These are phyloP conservation scores for Pluvianellus socialis DNA, from an alignment of 2,113 vertebrate genomes.

Conservation along the genomic window DNA sequence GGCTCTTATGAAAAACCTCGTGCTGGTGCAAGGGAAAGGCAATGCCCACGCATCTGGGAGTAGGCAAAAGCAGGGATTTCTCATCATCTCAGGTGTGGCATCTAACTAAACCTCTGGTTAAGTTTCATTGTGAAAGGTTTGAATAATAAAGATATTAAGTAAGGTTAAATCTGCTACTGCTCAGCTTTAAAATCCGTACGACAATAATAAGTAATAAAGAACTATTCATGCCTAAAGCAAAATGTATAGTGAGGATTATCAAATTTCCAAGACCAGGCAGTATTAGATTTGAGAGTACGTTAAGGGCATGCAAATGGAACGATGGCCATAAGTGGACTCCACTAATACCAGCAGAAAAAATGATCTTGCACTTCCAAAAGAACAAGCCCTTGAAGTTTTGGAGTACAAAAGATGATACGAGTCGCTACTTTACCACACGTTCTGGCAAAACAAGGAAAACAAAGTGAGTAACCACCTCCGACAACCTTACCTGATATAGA, in stretches of 20 bases:
- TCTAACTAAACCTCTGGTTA: not conserved
- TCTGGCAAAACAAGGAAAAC: not conserved
- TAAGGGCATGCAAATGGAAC: not conserved
- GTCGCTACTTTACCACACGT: rapidly evolving
- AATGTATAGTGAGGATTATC: not conserved
- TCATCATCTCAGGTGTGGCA: not conserved
- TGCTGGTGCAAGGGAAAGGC: not conserved
- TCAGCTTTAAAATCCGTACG: not conserved
- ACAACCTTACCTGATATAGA: conserved; percentile 89
- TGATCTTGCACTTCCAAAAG: rapidly evolving
- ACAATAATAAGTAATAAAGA: not conserved
- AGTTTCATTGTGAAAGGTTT: not conserved
- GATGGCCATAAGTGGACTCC: not conserved
- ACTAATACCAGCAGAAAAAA: not conserved
- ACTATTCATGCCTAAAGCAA: not conserved
- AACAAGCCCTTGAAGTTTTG: rapidly evolving
- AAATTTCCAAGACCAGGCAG: not conserved
- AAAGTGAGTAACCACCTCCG: not conserved
- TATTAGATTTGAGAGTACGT: not conserved
- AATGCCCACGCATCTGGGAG: not conserved
- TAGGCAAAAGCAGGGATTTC: not conserved
- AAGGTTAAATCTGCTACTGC: not conserved
- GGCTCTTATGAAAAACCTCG: not conserved
- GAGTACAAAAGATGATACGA: rapidly evolving
- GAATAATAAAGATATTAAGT: not conserved